Percentiles rank a stretch among this genome's conserved stretches.
These are phyloP conservation scores for Labia minor DNA, from an alignment of 2,888 invertebrate genomes.

Conservation along the genomic window DNA sequence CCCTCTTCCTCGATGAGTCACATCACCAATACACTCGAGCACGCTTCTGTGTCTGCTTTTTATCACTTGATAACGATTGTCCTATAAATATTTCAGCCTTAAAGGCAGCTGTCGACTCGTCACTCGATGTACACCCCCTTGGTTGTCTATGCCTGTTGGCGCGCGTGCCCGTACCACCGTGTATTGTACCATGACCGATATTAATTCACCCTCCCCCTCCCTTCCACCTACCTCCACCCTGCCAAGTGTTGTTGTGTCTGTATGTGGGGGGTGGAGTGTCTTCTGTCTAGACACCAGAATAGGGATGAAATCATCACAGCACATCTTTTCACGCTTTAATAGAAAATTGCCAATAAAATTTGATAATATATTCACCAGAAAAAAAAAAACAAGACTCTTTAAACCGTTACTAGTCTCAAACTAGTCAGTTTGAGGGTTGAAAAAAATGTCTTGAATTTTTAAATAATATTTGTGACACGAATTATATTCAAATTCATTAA, in stretches of 20 bases:
- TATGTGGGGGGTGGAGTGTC: background rate
- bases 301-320: background rate
- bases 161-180: background rate
- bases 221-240: no score
- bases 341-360: background rate
- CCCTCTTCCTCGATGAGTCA: background rate
- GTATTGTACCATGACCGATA: slow-evolving; percentile 5
- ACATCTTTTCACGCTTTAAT: background rate
- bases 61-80: slow-evolving; percentile 13
- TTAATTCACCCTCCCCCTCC: background rate
- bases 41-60: background rate
- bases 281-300: background rate
- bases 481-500: no score
- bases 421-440: no score
- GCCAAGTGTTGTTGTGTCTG: no score
- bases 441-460: no score
- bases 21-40: no score
- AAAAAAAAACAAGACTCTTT: no score
- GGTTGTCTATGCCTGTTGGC: background rate
- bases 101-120: background rate
- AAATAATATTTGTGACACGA: no score
- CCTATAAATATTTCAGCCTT: background rate
- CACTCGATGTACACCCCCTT: background rate
- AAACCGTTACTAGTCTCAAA: no score
- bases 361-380: background rate